These are phyloP conservation scores for Pollicipes pollicipes DNA, from an alignment of 1,140 invertebrate genomes.

Conservation along the genomic window DNA sequence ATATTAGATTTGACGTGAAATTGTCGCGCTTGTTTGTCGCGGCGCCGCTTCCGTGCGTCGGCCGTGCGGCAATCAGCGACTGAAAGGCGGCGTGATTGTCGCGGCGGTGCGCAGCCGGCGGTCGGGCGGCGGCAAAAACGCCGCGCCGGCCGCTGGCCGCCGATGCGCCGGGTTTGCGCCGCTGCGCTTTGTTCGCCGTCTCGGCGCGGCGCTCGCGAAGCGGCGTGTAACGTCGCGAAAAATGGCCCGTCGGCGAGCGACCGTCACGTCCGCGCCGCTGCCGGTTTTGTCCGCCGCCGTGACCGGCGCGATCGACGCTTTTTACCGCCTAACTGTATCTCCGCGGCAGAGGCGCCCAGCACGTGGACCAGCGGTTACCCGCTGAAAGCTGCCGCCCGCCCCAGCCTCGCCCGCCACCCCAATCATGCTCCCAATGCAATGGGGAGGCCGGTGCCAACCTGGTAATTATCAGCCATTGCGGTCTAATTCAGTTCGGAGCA, in stretches of 20 bases:
- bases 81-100: not conserved
- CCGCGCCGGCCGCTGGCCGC: not conserved
- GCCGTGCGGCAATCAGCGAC: not conserved
- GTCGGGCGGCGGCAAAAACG: not conserved
- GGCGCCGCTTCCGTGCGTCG: not conserved
- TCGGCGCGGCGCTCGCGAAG: not conserved
- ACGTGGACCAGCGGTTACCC: not conserved
- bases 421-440: not conserved
- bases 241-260: not conserved
- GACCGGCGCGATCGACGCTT: not conserved
- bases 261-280: not conserved
- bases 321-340: not conserved
- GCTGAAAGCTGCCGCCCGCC: not conserved
- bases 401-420: too few relatives aligned
- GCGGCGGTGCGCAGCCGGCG: too few relatives aligned
- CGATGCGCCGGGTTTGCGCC: too few relatives aligned
- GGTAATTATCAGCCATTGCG: not conserved
- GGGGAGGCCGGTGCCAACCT: not conserved
- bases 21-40: not conserved
- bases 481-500: not conserved
- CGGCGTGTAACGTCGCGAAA: not conserved
- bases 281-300: not conserved
- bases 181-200: not conserved
- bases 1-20: conserved; percentile 2
- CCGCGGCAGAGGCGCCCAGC: not conserved